Base-by-base conservation (phyloP, 64 coral and sea anemone species). In the Montipora efflorescens region DNA sequence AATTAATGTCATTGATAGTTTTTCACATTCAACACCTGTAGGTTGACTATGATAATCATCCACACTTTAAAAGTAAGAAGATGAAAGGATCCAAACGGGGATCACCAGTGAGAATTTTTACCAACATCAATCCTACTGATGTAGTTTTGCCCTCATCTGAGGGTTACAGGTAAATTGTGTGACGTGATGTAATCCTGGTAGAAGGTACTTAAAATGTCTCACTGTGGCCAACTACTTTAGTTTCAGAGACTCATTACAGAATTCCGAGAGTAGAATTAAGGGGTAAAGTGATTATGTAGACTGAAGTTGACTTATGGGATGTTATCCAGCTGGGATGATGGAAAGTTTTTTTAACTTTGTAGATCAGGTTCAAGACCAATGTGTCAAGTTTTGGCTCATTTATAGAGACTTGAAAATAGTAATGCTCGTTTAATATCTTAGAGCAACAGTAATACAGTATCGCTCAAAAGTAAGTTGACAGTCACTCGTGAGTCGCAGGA, bases 11-110 rank as follows among this genome's bases (percentile, higher is more conserved):
- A 57, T 11, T 57, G 53, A 57, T 57, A 57, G 53, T 11, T 72
- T 10, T 21, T 87, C 70, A 45, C 10, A 45, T 76, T 76, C 12
- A 45, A 8, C n/a, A n/a, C 3, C 74, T 76, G 9, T 16, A 99
- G 98, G 92, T 99, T 94, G 98, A 99, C 87, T 99, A 99, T 90
- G 95, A 99, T 19, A 99, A 99, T 76, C 98, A 99, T 67, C 98
- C 92, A 21, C 90, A 92, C 61, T 99, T 96, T 89, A 98, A 91
- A 15, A 80, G 86, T 53, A 95, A 89, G 77, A 77, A 82, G 18
- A 76, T 83, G 75, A 91, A 92, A 67, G 96, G 93, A 10, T 83
- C 70, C 45, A 98, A 95, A 74, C 89, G 96, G 22, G 92, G 89
- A 8, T 99, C 98, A 23, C 98, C 98, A 43, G 98, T 96, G 9